Base-by-base conservation (phyloP, 2,888 invertebrate genomes). In the Slavum lentiscoides region DNA sequence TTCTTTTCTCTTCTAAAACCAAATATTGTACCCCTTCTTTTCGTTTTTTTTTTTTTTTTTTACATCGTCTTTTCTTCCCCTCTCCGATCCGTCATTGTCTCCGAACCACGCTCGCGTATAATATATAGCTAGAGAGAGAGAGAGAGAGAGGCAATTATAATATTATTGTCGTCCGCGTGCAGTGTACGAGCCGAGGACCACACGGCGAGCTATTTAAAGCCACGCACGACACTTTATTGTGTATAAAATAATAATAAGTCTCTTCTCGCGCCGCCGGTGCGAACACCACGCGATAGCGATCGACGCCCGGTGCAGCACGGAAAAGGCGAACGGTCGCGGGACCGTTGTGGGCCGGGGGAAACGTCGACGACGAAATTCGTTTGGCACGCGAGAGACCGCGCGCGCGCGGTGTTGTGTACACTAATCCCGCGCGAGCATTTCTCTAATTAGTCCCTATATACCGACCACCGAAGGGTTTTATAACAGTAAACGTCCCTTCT, bases 141-240 rank as follows among this genome's bases (percentile, higher is more conserved):
- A n/a, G n/a, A n/a, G n/a, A n/a, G 39, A n/a, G n/a, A 74, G 74
- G 74, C 66, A 75, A 75, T 74, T 75, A 75, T 75, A 75, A 66
- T 66, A 55, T 74, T 75, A 15, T 37, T 6, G 30, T 30, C 43
- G 43, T 30, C 30, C 2, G 53, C 19, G 23, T 55, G 30, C 17
- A 30, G 23, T 69, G 55, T 37, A 8, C 37, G 13, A n/a, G 59
- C 49, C 68, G 43, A 68, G 68, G 68, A 61, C 68, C 68, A 76
- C 68, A 76, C 76, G 68, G 68, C n/a, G 59, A 76, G 76, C 43
- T 75, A 58, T 75, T 66, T 75, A 67, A 58, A 66, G 39, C 43
- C 43, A 7, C 43, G 43, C 70, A 37, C 15, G 58, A 39, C 59
- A 58, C 66, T 59, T 39, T 72, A 59, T 70, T 7, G 43, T 7